phyloP scores from a whole-genome alignment of 2,113 vertebrate species.

The Tachysurus fulvidraco region DNA sequence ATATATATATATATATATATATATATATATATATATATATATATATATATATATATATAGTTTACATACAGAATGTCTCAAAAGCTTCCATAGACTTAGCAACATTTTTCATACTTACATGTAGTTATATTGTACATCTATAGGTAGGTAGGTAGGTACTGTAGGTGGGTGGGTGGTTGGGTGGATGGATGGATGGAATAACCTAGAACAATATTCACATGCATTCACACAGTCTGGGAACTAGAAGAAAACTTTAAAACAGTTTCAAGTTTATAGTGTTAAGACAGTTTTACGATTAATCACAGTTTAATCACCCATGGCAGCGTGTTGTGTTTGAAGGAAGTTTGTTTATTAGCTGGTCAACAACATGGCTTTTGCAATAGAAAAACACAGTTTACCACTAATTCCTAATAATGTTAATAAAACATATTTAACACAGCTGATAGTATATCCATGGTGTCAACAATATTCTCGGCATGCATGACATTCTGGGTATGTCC shows the following conservation, averaged over 20 bases:
- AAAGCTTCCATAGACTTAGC: too few species aligned
- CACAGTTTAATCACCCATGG: neutral
- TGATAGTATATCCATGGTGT: neutral
- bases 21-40: too few species aligned
- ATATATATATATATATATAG: too few species aligned
- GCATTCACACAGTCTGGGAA: neutral
- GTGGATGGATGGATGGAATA: too few species aligned
- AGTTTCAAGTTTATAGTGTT: neutral
- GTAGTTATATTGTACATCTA: too few species aligned
- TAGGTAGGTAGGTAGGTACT: too few species aligned
- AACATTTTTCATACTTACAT: too few species aligned
- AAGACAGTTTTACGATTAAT: neutral
- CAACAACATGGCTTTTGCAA: conserved; percentile 29
- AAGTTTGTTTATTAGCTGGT: conserved; percentile 23
- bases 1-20: too few species aligned
- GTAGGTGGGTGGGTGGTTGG: too few species aligned
- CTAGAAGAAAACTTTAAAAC: neutral
- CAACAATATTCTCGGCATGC: neutral
- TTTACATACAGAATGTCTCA: too few species aligned
- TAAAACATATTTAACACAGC: neutral
- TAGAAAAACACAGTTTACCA: neutral
- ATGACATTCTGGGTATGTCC: neutral
- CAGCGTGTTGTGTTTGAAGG: neutral
- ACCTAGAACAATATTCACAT: neutral
- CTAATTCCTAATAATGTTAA: neutral